Percentiles rank a stretch among this genome's conserved stretches.
phyloP scores from a whole-genome alignment of 2,113 vertebrate genomes.

The Turnix velox region DNA sequence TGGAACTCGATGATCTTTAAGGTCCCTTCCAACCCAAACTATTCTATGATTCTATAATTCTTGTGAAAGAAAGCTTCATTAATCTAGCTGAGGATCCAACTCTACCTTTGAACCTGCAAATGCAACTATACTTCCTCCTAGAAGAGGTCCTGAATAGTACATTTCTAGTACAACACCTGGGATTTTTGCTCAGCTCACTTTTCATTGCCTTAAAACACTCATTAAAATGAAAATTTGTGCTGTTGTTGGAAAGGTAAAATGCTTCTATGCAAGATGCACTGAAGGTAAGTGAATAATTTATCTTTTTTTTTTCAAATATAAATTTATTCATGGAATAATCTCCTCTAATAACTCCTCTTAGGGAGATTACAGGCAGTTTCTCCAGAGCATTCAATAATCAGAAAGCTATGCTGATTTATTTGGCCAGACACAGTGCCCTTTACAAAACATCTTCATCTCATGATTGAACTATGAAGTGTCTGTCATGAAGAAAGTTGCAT shows the following conservation, averaged over 20 bases:
- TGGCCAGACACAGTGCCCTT: background rate
- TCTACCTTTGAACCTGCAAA: background rate
- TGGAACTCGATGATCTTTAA: no score
- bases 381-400: background rate
- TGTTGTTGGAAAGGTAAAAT: background rate
- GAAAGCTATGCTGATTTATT: background rate
- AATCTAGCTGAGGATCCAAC: background rate
- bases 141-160: background rate
- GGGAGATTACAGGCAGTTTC: background rate
- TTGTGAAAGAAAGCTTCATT: background rate
- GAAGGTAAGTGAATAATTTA: conserved; percentile 40
- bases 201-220: background rate
- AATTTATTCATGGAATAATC: conserved; percentile 27
- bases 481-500: background rate
- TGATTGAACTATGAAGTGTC: background rate
- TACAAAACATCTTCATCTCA: background rate
- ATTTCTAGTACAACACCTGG: conserved; percentile 35
- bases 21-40: no score
- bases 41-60: no score
- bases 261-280: background rate
- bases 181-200: background rate
- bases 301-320: conserved; percentile 30
- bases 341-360: background rate
- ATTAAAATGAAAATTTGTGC: conserved; percentile 21
- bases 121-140: background rate